A percentile compares a stretch with the other conserved stretches of the same genome.
Evolutionary conservation across 2,113 vertebrate species (phyloP).

Genomic region (Apodemus sylvaticus): DNA sequence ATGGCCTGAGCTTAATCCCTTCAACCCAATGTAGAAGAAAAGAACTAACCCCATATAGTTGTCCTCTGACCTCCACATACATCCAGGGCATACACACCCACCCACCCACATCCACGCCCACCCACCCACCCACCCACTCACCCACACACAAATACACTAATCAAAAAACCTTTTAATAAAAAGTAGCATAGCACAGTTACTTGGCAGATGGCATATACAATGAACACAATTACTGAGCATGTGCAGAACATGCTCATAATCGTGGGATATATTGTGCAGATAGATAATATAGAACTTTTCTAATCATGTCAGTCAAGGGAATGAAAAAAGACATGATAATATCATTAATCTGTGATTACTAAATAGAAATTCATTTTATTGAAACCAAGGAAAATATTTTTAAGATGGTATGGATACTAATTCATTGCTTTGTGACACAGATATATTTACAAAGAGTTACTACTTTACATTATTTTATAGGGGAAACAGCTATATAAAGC

Average conservation of each 20-base stretch:
- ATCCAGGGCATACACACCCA: background rate
- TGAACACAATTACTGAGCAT: background rate
- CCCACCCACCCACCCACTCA: background rate
- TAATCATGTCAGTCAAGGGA: background rate
- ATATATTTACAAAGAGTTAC: background rate
- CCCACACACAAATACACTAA: background rate
- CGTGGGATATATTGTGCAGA: background rate
- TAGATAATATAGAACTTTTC: background rate
- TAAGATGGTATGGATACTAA: background rate
- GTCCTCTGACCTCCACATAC: background rate
- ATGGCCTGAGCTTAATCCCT: background rate
- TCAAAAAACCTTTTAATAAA: background rate
- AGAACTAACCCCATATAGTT: no score
- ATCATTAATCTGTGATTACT: background rate
- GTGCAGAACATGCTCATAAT: background rate
- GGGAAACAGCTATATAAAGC: conserved; percentile 9
- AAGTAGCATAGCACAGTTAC: background rate
- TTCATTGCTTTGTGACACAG: conserved; percentile 38
- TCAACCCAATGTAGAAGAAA: background rate
- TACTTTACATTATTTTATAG: background rate
- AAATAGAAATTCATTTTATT: background rate
- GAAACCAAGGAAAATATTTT: conserved; percentile 12
- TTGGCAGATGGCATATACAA: background rate
- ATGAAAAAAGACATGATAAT: background rate
- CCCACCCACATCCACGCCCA: background rate